Evolutionary conservation across 2,888 invertebrate genomes (phyloP), one percentile per base, ranked within the genome.

Genomic region (Aporophyla lueneburgensis): DNA sequence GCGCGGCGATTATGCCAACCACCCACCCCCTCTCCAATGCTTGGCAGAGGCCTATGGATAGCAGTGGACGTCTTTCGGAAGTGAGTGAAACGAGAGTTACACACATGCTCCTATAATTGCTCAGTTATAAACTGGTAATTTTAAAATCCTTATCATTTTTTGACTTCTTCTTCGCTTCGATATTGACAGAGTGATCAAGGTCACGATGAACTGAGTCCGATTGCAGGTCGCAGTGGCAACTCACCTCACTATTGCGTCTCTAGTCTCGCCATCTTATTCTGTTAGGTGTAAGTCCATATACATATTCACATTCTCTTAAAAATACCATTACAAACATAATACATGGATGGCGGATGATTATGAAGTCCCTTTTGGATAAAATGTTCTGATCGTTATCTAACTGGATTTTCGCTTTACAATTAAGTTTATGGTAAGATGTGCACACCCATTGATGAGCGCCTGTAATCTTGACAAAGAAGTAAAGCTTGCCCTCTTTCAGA

Each of bases 361-460:
- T 77, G 77, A 14, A 14, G 12, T 5, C 14, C 43, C 7, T 54
- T 59, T 33, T 53, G 2, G 46, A 58, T 46, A 82, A 0, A 24
- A 76, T 53, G 16, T 40, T 63, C 12, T 21, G 14, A 0, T 53
- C 16, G 24, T 62, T 27, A 14, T 51, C 10, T 33, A 77, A 21
- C 16, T 74, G 75, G 27, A 77, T 4, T 49, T 77, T 76, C 43
- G 75, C 81, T 74, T 75, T 81, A 56, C 81, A 78, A 14, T 81
- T 81, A 5, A 54, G 24, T 51, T 61, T 62, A 46, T 33, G 33
- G 24, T 65, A 63, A 21, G 82, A 78, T 1, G 75, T 81, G 56
- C 81, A 78, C n/a, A 78, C 51, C 82, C 82, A 77, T 14, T 81
- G 81, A 46, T 78, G 33, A 12, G 82, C 62, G 5, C 76, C 82